These are phyloP conservation scores for Alviniconcha marisindica DNA, from an alignment of 1,140 invertebrate genomes.

Conservation along the genomic window DNA sequence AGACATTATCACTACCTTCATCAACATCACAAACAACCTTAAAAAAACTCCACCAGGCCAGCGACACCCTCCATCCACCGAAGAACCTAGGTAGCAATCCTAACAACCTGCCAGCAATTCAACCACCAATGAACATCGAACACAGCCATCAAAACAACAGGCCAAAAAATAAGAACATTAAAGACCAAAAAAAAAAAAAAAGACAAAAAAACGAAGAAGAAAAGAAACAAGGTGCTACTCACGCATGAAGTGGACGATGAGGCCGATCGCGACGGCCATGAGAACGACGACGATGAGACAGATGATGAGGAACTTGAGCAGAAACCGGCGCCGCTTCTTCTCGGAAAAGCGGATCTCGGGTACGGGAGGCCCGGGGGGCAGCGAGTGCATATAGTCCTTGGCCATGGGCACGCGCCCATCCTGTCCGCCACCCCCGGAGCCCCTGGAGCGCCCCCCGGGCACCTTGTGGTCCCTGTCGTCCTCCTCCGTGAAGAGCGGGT, in stretches of 20 bases:
- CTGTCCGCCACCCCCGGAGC: background rate
- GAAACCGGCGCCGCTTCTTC: conserved; percentile 27
- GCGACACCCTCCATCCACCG: no score
- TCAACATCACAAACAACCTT: background rate
- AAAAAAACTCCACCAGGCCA: background rate
- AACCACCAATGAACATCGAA: background rate
- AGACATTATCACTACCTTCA: no score
- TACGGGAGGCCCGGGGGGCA: conserved; percentile 27
- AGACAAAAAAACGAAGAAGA: background rate
- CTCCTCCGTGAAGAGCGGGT: conserved; percentile 62
- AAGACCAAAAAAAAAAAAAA: no score
- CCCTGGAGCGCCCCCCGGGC: conserved; percentile 27
- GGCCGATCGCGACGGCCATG: conserved; percentile 47
- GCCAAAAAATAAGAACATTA: no score
- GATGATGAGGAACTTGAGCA: conserved; percentile 33
- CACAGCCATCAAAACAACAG: background rate
- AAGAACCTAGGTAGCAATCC: no score
- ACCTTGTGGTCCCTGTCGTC: conserved; percentile 44
- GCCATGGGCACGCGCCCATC: conserved; percentile 41
- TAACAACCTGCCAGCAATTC: no score
- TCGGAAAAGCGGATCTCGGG: conserved; percentile 28
- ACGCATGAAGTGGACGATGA: conserved; percentile 53
- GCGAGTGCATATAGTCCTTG: conserved; percentile 55
- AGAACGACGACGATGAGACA: conserved; percentile 37
- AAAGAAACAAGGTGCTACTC: conserved; percentile 37